Evolutionary conservation across 1,140 invertebrate genomes (phyloP), one percentile per base, ranked within the genome.

Genomic region (Megalonaias nervosa): DNA sequence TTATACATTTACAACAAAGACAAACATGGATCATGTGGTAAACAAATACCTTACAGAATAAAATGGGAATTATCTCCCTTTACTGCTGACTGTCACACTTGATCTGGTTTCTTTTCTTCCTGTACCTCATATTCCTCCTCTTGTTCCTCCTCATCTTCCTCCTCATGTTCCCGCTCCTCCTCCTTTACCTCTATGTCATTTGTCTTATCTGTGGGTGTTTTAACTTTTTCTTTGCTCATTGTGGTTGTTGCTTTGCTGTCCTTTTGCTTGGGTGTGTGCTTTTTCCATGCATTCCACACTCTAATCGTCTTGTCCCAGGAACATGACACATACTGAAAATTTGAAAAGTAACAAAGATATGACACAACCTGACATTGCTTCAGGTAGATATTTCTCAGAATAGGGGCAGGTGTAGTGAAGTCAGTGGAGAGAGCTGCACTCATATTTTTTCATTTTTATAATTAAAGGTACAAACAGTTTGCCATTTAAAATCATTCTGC

Each of bases 231-330:
- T 67, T 71, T 69, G 0, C 79, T 79, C 59, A 61, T 58, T 56
- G 48, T 38, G 9, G 56, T 57, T 2, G 57, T 19, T 65, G 62
- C 26, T 48, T 70, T 71, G 6, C 64, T 26, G n/a, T 76, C 76
- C 78, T 83, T 86, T 31, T 82, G 72, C 48, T 84, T 85, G 57
- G 85, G 38, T 31, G 71, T 64, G 56, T 74, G 84, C 68, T 83
- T 82, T 75, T 88, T 89, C 87, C 87, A 91, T 19, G 89, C 86
- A 80, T 91, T 91, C 90, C 90, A 91, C 14, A 90, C 87, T 16
- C 89, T 82, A 38, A 91, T 87, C 55, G 90, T 90, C 68, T 87
- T 84, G 81, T 91, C 90, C 86, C 89, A 90, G 13, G 89, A 90
- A 77, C 86, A 89, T 3, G 89, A 90, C 5, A 91, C 86, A 79